Percentiles rank a stretch among this genome's conserved stretches.
Evolutionary conservation across 2,888 invertebrate species (phyloP).

Genomic region (Macrophya annulata): DNA sequence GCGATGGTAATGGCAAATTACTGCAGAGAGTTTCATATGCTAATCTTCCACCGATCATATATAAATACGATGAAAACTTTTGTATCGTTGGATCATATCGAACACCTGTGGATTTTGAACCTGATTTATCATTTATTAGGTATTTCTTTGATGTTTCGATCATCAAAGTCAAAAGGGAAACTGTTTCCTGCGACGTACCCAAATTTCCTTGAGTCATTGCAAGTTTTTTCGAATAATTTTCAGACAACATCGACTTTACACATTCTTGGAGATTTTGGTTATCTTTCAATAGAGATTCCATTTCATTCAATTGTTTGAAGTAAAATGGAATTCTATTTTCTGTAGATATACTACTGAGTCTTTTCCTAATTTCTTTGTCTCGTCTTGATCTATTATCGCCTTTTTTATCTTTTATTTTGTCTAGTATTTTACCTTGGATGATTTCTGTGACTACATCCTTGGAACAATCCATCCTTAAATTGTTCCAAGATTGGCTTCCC

Average conservation of each 20-base stretch:
- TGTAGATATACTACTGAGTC: slow-evolving; percentile 23
- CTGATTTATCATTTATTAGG: not conserved
- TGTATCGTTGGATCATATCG: slow-evolving; percentile 54
- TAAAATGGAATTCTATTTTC: slow-evolving; percentile 30
- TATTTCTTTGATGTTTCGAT: slow-evolving; percentile 20
- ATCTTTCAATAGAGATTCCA: slow-evolving; percentile 19
- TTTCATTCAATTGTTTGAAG: slow-evolving; percentile 28
- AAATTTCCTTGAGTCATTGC: slow-evolving; percentile 12
- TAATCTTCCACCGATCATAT: slow-evolving; percentile 60
- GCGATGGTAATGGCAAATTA: slow-evolving; percentile 61
- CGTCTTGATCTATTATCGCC: slow-evolving; percentile 29
- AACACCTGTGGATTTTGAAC: slow-evolving; percentile 6
- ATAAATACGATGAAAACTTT: slow-evolving; percentile 58
- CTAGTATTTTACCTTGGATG: slow-evolving; percentile 6
- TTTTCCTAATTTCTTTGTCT: slow-evolving; percentile 27
- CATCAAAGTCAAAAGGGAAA: slow-evolving; percentile 20
- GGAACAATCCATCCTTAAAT: slow-evolving; percentile 42
- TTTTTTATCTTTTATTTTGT: not conserved
- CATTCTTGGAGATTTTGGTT: slow-evolving; percentile 35
- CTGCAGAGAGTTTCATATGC: slow-evolving; percentile 61
- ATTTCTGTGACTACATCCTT: slow-evolving; percentile 23
- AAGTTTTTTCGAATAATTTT: slow-evolving; percentile 29
- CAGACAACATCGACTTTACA: slow-evolving; percentile 29
- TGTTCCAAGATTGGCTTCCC: slow-evolving; percentile 39
- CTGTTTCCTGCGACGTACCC: not conserved